Evolutionary conservation across 1,140 invertebrate genomes (phyloP).

Genomic region (Drosophila oshimai): DNA sequence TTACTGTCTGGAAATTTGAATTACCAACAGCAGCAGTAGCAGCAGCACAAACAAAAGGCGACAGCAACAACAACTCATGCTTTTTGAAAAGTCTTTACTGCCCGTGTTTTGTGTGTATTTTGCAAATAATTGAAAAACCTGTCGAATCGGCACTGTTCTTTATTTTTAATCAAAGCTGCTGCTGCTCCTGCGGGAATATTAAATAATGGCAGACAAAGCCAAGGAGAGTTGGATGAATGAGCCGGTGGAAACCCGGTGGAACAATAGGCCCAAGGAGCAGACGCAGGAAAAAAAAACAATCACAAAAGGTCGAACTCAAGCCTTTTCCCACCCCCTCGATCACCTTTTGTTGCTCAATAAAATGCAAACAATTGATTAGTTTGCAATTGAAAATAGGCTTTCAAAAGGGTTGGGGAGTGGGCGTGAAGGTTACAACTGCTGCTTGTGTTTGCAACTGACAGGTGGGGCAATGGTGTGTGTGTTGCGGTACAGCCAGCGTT

Average conservation of each 20-base stretch:
- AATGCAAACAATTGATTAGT: slow-evolving; percentile 81
- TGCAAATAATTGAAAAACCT: slow-evolving; percentile 77
- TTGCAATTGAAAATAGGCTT: slow-evolving; percentile 67
- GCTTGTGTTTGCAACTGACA: slow-evolving; percentile 61
- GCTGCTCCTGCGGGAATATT: slow-evolving; percentile 69
- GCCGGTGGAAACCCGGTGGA: slow-evolving; percentile 23
- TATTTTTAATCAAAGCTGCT: slow-evolving; percentile 66
- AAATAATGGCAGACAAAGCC: slow-evolving; percentile 69
- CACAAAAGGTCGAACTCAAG: slow-evolving; percentile 76
- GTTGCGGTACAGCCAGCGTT: too few species aligned
- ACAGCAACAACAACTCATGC: slow-evolving; percentile 32
- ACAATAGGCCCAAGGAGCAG: slow-evolving; percentile 43
- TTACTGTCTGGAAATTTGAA: slow-evolving; percentile 82
- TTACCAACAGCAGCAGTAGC: slow-evolving; percentile 54
- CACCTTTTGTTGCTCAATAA: slow-evolving; percentile 74
- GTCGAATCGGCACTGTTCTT: slow-evolving; percentile 66
- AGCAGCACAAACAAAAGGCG: slow-evolving; percentile 32
- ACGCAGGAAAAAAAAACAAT: slow-evolving; percentile 19
- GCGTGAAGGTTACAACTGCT: slow-evolving; percentile 17
- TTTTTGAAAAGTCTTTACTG: slow-evolving; percentile 18
- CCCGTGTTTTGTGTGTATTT: slow-evolving; percentile 21
- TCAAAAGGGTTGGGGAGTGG: not conserved
- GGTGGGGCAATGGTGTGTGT: slow-evolving; percentile 24
- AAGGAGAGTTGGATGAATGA: slow-evolving; percentile 48
- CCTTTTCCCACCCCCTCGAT: slow-evolving; percentile 42